These are phyloP conservation scores for Himalopsyche kuldschensis DNA, from an alignment of 2,888 invertebrate species.

Conservation along the genomic window DNA sequence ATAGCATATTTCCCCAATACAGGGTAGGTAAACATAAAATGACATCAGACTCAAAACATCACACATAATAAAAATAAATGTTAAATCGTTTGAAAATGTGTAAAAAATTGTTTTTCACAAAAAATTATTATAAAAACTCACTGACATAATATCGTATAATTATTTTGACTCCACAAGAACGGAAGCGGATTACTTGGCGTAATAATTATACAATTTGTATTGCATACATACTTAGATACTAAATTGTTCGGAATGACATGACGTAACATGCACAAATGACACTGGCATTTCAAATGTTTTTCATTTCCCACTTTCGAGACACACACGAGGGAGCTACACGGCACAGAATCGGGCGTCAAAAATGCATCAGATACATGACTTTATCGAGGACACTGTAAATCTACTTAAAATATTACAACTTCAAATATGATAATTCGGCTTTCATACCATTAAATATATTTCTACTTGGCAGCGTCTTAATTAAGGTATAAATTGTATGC, in stretches of 20 bases:
- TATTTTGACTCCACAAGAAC: conserved; percentile 36
- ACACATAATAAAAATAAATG: conserved; percentile 21
- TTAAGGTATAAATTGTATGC: neutral
- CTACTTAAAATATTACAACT: neutral
- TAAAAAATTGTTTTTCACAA: conserved; percentile 14
- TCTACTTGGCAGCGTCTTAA: neutral
- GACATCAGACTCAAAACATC: conserved; percentile 34
- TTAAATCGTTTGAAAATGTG: neutral
- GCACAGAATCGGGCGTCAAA: neutral
- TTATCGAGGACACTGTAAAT: neutral
- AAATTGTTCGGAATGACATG: conserved; percentile 25
- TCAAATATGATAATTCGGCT: neutral
- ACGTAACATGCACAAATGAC: conserved; percentile 9
- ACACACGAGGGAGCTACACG: neutral
- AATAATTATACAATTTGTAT: conserved; percentile 22
- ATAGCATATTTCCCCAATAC: neutral
- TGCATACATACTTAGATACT: conserved; percentile 1
- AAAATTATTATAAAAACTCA: conserved; percentile 6
- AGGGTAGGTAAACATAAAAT: neutral
- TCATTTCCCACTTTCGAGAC: neutral
- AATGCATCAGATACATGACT: neutral
- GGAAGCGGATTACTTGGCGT: conserved; percentile 33
- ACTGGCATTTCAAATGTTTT: conserved; percentile 15
- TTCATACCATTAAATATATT: neutral
- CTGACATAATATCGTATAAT: conserved; percentile 11